These are phyloP conservation scores for Encarsia formosa DNA, from an alignment of 2,888 invertebrate species.

Conservation along the genomic window DNA sequence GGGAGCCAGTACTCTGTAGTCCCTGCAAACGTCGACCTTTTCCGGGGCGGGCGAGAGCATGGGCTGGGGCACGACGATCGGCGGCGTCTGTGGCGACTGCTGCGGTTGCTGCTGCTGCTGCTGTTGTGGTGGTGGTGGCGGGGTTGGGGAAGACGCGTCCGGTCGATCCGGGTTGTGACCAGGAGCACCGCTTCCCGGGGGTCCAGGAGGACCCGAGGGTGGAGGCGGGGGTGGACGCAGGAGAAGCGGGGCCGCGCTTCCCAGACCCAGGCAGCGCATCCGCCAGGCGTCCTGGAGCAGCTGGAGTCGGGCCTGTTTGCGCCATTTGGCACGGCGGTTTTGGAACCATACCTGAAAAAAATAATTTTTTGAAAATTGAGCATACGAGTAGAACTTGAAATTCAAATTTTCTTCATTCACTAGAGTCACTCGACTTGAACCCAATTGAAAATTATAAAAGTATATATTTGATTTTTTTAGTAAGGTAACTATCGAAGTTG, in stretches of 20 bases:
- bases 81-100: neutral
- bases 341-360: conserved; percentile 82
- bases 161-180: neutral
- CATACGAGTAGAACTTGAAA: too few relatives aligned
- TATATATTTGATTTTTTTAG: too few relatives aligned
- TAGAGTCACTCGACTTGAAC: too few relatives aligned
- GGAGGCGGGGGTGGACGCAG: conserved; percentile 42
- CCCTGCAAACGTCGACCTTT: conserved; percentile 9
- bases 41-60: conserved; percentile 4
- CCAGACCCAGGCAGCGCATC: conserved; percentile 75
- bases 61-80: neutral
- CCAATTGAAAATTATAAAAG: too few relatives aligned
- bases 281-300: conserved; percentile 86
- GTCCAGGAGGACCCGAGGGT: conserved; percentile 28
- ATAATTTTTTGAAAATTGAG: neutral
- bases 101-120: neutral
- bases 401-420: too few relatives aligned
- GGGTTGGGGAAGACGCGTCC: neutral
- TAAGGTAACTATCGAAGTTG: too few relatives aligned
- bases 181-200: conserved; percentile 35
- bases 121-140: neutral
- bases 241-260: conserved; percentile 46
- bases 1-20: conserved; percentile 19
- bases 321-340: conserved; percentile 86
- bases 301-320: conserved; percentile 82